Evolutionary conservation across 2,888 invertebrate genomes (phyloP).

Genomic region (Parnassius mnemosyne): DNA sequence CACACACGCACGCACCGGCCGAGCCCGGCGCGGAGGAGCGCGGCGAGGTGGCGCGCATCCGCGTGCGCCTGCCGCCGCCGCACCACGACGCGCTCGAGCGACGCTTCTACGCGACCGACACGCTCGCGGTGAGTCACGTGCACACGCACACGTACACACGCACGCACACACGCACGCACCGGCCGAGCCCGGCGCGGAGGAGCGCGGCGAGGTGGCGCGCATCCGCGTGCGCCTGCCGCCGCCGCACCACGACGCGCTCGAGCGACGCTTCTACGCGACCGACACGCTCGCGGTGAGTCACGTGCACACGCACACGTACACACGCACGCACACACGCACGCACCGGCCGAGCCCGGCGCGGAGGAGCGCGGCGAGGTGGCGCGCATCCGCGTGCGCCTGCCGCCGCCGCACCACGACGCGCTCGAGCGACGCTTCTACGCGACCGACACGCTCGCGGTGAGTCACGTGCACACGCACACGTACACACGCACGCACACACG

Average conservation of each 20-base stretch:
- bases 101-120: slow-evolving; percentile 82
- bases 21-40: slow-evolving; percentile 83
- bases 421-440: too few relatives aligned
- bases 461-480: too few relatives aligned
- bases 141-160: slow-evolving; percentile 33
- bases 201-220: neutral
- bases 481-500: too few relatives aligned
- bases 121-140: slow-evolving; percentile 46
- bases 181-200: slow-evolving; percentile 84
- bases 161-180: slow-evolving; percentile 82
- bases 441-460: too few relatives aligned
- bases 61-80: slow-evolving; percentile 89
- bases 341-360: neutral
- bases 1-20: slow-evolving; percentile 62
- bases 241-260: slow-evolving; percentile 88
- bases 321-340: too few relatives aligned
- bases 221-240: slow-evolving; percentile 85
- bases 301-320: too few relatives aligned
- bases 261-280: slow-evolving; percentile 84
- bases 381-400: too few relatives aligned
- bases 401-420: too few relatives aligned
- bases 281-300: slow-evolving; percentile 56
- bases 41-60: neutral
- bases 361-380: neutral
- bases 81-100: slow-evolving; percentile 88